Evolutionary conservation across 1,140 invertebrate genomes (phyloP).

Genomic region (Drosophila tsacasi): DNA sequence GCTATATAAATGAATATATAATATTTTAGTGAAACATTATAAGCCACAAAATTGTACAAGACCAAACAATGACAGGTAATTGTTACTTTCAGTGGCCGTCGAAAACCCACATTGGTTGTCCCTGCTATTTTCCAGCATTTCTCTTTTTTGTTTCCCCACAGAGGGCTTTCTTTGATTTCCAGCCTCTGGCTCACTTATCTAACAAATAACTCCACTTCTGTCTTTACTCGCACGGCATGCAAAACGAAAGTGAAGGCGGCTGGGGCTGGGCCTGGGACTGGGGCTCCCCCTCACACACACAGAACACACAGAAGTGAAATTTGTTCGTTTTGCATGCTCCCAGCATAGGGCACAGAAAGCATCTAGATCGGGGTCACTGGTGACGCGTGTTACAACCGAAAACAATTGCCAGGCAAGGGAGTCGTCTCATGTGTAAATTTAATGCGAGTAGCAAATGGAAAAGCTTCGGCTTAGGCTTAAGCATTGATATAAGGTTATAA

Average conservation of each 20-base stretch:
- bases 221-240: slow-evolving; percentile 39
- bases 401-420: slow-evolving; percentile 19
- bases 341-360: slow-evolving; percentile 24
- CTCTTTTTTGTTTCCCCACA: background rate
- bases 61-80: slow-evolving; percentile 22
- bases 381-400: slow-evolving; percentile 20
- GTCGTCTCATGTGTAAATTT: background rate
- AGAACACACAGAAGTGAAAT: slow-evolving; percentile 60
- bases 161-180: slow-evolving; percentile 28
- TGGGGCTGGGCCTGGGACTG: background rate
- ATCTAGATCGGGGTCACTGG: slow-evolving; percentile 25
- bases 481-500: background rate
- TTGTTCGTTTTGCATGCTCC: slow-evolving; percentile 26
- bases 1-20: background rate
- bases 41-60: background rate
- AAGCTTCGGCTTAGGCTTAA: background rate
- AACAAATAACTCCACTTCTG: slow-evolving; percentile 56
- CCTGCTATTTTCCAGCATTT: slow-evolving; percentile 26
- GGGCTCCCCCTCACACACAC: slow-evolving; percentile 19
- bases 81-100: slow-evolving; percentile 22
- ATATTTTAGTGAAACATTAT: slow-evolving; percentile 6
- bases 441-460: background rate
- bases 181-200: slow-evolving; percentile 46
- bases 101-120: slow-evolving; percentile 16
- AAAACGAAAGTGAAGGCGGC: slow-evolving; percentile 54